These are phyloP conservation scores for Elmis aenea DNA, from an alignment of 2,888 invertebrate species.

Conservation along the genomic window DNA sequence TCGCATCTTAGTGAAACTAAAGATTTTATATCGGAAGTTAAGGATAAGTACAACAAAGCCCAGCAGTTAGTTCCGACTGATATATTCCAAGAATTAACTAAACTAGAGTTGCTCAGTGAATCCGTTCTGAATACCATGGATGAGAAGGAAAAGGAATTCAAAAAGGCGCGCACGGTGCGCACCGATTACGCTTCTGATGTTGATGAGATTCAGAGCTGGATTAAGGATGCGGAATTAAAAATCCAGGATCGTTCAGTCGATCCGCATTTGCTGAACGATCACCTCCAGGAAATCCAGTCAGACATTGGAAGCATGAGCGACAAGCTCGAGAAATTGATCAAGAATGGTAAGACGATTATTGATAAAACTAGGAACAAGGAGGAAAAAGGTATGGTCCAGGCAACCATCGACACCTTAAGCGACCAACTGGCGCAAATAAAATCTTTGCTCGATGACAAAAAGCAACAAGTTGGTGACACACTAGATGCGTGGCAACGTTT, in stretches of 20 bases:
- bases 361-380: conserved; percentile 74
- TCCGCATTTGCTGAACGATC: conserved; percentile 72
- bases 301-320: conserved; percentile 70
- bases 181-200: conserved; percentile 75
- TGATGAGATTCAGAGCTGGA: conserved; percentile 78
- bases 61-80: conserved; percentile 67
- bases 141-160: conserved; percentile 81
- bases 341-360: conserved; percentile 72
- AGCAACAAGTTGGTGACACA: conserved; percentile 77
- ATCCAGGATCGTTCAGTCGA: conserved; percentile 75
- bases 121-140: conserved; percentile 76
- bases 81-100: conserved; percentile 73
- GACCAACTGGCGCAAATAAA: conserved; percentile 76
- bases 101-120: conserved; percentile 77
- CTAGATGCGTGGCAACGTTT: conserved; percentile 86
- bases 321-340: conserved; percentile 70
- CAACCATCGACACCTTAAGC: conserved; percentile 68
- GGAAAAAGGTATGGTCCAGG: conserved; percentile 70
- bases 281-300: conserved; percentile 69
- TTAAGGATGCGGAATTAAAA: conserved; percentile 76
- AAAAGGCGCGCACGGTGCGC: conserved; percentile 76
- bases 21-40: conserved; percentile 55
- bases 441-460: conserved; percentile 76
- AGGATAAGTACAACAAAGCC: conserved; percentile 58
- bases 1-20: conserved; percentile 55